These are phyloP conservation scores for Monomorium pharaonis DNA, from an alignment of 1,140 invertebrate genomes.

Conservation along the genomic window DNA sequence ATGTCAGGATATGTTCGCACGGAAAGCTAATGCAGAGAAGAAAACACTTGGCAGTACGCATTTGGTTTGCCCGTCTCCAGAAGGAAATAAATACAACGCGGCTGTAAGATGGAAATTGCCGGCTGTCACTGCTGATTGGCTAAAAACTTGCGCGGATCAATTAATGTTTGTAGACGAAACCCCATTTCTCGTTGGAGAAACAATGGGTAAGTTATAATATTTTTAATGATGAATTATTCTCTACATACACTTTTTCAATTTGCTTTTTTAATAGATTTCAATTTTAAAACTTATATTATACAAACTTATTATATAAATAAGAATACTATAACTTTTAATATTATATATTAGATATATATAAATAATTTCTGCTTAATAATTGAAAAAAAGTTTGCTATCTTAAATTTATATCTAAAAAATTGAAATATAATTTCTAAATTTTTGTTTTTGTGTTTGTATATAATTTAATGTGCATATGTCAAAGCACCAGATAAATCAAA, in stretches of 20 bases:
- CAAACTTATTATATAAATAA: background rate
- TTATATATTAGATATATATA: too few relatives aligned
- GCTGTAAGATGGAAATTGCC: constrained; percentile 94
- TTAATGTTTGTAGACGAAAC: constrained; percentile 86
- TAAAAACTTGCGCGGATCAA: constrained; percentile 88
- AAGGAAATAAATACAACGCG: constrained; percentile 93
- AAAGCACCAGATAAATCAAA: constrained; percentile 67
- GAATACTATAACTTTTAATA: background rate
- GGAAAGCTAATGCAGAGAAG: constrained; percentile 84
- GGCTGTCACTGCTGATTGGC: constrained; percentile 91
- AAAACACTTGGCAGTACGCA: constrained; percentile 87
- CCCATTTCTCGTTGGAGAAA: constrained; percentile 87
- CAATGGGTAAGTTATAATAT: constrained; percentile 74
- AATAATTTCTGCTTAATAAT: background rate
- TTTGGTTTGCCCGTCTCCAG: constrained; percentile 90
- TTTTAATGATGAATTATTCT: background rate
- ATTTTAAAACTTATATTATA: background rate
- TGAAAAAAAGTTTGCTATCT: background rate
- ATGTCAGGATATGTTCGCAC: constrained; percentile 88
- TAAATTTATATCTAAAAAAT: background rate
- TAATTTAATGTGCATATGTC: background rate
- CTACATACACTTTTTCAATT: background rate
- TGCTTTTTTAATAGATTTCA: background rate
- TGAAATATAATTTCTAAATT: background rate
- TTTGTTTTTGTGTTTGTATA: background rate